Percentiles rank a stretch among this genome's conserved stretches.
Evolutionary conservation across 2,888 invertebrate genomes (phyloP).

Genomic region (Acleris laterana): DNA sequence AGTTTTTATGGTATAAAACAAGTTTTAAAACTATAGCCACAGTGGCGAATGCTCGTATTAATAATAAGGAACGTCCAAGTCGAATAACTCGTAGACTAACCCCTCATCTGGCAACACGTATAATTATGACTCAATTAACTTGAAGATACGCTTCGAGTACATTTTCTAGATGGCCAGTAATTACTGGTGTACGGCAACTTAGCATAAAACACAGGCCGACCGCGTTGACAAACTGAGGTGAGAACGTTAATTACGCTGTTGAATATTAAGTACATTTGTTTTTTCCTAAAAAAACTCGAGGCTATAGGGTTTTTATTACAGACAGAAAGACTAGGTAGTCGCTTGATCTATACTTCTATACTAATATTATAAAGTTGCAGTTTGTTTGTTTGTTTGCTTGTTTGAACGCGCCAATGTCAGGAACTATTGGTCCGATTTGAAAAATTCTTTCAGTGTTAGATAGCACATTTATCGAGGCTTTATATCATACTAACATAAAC

Average conservation of each 20-base stretch:
- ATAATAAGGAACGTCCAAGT: not conserved
- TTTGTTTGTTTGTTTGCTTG: too few relatives aligned
- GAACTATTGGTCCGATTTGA: too few relatives aligned
- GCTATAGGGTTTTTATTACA: too few relatives aligned
- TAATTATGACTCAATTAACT: slow-evolving; percentile 30
- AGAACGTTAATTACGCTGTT: slow-evolving; percentile 17
- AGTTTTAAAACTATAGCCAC: not conserved
- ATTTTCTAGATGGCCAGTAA: slow-evolving; percentile 22
- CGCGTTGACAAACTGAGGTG: slow-evolving; percentile 9
- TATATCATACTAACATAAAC: too few relatives aligned
- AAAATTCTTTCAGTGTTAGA: too few relatives aligned
- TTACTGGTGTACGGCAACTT: slow-evolving; percentile 8
- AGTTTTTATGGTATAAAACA: not conserved
- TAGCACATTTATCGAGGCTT: too few relatives aligned
- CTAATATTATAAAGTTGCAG: too few relatives aligned
- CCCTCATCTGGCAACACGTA: slow-evolving; percentile 10
- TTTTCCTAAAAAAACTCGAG: not conserved
- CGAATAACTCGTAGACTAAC: slow-evolving; percentile 2
- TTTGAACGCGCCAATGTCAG: too few relatives aligned
- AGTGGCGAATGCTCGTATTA: not conserved
- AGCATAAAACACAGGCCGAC: slow-evolving; percentile 7
- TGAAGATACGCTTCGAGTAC: slow-evolving; percentile 11
- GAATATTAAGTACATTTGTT: slow-evolving; percentile 9
- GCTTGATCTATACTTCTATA: too few relatives aligned
- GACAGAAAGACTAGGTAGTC: too few relatives aligned